Evolutionary conservation across 2,888 invertebrate genomes (phyloP).

Genomic region (Lycophotia porphyrea): DNA sequence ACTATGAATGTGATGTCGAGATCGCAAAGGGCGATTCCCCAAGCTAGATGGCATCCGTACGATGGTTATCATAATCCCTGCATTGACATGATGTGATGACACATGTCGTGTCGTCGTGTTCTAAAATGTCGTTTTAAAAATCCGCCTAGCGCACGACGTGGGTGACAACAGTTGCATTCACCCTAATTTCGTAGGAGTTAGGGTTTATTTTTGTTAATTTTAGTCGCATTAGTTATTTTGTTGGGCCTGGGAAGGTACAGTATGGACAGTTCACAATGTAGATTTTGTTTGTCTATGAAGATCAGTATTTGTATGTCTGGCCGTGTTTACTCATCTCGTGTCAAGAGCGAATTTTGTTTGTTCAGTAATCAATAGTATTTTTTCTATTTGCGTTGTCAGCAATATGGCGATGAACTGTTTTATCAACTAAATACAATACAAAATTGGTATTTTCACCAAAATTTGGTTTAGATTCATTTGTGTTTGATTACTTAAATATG

Average conservation of each 20-base stretch:
- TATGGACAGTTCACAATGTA: conserved; percentile 84
- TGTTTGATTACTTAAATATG: conserved; percentile 25
- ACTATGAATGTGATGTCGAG: conserved; percentile 76
- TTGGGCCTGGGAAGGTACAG: conserved; percentile 81
- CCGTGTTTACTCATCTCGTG: conserved; percentile 78
- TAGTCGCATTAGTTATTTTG: conserved; percentile 59
- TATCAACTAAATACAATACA: conserved; percentile 18
- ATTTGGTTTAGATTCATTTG: conserved; percentile 1
- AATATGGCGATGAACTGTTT: conserved; percentile 37
- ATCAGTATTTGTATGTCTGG: conserved; percentile 82
- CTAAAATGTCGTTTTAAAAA: conserved; percentile 87
- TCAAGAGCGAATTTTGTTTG: conserved; percentile 79
- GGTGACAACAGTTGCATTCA: conserved; percentile 58
- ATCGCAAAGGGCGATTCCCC: conserved; percentile 89
- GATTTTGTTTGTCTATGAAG: conserved; percentile 84
- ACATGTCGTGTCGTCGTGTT: conserved; percentile 89
- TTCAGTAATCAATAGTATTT: conserved; percentile 71
- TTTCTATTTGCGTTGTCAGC: conserved; percentile 40
- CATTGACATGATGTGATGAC: conserved; percentile 91
- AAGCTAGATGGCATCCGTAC: conserved; percentile 88
- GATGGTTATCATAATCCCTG: conserved; percentile 90
- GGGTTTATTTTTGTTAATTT: conserved; percentile 65
- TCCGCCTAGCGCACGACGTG: conserved; percentile 65
- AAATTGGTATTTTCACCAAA: conserved; percentile 2
- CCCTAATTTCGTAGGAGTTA: conserved; percentile 70